Percentiles rank a stretch among this genome's conserved stretches.
Conservation (phyloP, 2,888 invertebrate species). For the Idaea biselata region DNA sequence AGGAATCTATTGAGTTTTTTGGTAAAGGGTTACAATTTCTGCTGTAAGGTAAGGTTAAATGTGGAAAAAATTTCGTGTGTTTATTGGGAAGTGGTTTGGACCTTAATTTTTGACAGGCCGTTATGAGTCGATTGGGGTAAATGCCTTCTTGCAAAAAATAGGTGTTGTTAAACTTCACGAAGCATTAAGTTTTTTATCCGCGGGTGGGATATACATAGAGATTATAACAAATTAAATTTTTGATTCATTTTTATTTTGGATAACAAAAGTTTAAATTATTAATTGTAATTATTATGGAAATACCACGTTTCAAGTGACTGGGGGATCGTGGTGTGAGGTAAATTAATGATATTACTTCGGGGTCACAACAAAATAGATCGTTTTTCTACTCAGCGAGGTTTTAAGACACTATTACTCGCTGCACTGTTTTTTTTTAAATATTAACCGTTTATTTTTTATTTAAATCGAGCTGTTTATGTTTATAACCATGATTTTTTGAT, state of each 20-base stretch:
- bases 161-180: not conserved
- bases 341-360: conserved; percentile 19
- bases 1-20: not conserved
- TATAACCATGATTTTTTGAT: conserved; percentile 54
- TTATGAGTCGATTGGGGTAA: not conserved
- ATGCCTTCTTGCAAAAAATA: not conserved
- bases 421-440: conserved; percentile 9
- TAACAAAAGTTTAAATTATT: not conserved
- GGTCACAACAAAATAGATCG: conserved; percentile 25
- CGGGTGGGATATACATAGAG: not conserved
- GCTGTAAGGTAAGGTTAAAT: not conserved
- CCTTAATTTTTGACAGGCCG: not conserved
- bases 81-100: too few relatives aligned
- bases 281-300: conserved; percentile 48
- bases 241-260: not conserved
- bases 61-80: not conserved
- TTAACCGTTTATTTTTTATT: conserved; percentile 13
- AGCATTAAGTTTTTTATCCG: too few relatives aligned
- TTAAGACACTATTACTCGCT: not conserved
- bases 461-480: conserved; percentile 25
- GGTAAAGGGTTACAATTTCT: not conserved
- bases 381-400: conserved; percentile 10
- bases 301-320: conserved; percentile 56
- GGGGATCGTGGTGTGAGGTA: conserved; percentile 69
- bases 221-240: not conserved